These are phyloP conservation scores for Premnoplex brunnescens DNA, from an alignment of 2,797 vertebrate species.

Conservation along the genomic window DNA sequence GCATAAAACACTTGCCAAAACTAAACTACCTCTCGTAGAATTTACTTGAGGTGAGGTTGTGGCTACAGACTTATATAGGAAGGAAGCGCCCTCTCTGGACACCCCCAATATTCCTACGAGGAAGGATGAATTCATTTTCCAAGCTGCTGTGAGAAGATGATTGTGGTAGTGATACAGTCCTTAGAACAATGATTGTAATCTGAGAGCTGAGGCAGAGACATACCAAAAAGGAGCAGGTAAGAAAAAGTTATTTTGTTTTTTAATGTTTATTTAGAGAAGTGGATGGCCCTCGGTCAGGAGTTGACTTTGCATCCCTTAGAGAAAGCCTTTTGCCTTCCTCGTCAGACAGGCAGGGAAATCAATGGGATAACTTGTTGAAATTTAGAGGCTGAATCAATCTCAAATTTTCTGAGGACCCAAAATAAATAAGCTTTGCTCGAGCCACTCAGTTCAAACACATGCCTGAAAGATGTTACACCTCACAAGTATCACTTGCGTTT, in stretches of 20 bases:
- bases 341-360: not conserved
- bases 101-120: not conserved
- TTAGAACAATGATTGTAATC: not conserved
- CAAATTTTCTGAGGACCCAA: not conserved
- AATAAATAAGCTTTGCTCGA: not conserved
- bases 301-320: not conserved
- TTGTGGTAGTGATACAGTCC: not conserved
- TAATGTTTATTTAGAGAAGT: not conserved
- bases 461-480: not conserved
- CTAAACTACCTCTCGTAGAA: not conserved
- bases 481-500: constrained; percentile 16
- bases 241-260: not conserved
- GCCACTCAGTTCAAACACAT: not conserved
- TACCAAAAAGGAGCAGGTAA: not conserved
- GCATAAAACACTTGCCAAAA: not conserved
- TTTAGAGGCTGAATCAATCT: not conserved
- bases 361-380: not conserved
- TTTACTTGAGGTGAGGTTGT: not conserved
- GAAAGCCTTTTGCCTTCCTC: not conserved
- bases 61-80: not conserved
- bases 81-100: not conserved
- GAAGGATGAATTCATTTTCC: not conserved
- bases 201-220: not conserved
- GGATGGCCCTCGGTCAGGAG: not conserved
- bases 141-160: not conserved